Evolutionary conservation across 1,140 invertebrate species (phyloP), one percentile per base, ranked within the genome.

Genomic region (Camponotus vicinus): DNA sequence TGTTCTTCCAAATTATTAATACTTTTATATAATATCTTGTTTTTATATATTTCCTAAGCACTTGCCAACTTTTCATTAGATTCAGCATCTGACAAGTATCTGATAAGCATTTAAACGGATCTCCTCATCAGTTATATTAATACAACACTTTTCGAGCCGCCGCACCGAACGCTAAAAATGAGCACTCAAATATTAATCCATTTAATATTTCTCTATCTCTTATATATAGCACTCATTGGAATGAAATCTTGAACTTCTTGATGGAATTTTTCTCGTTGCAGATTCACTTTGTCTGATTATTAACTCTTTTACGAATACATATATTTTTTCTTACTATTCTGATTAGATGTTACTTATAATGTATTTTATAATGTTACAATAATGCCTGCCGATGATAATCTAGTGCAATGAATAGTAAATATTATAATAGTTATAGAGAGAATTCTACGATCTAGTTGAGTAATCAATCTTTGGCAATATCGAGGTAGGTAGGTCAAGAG

Each of bases 391-490:
- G 82, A 92, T 57, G 57, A 89, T 89, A 85, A 91, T 89, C 71
- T 92, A 92, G 91, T 92, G 90, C 76, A 89, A 91, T 88, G 80
- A 92, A 88, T 93, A 88, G 86, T 86, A 63, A 86, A 80, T 92
- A 86, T 85, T 49, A 84, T 69, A 11, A 92, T 94, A 94, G 92
- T 91, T 88, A 89, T 94, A 94, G 93, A 94, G 91, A 94, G 92
- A 91, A 94, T 94, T 52, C 18, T 93, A 90, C 91, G 92, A 89
- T 90, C 90, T 93, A 92, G 92, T 92, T 92, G 92, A 93, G 45
- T 66, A 86, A 82, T 69, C 13, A 15, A 87, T 87, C 84, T 92
- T 90, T 89, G 89, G 86, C 86, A 89, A 85, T 86, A 82, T 89
- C 90, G 90, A 92, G 85, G 49, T 80, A 76, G 55, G 71, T 92